phyloP scores from a whole-genome alignment of 1,140 invertebrate genomes.

The Stenopsyche tienmushanensis region DNA sequence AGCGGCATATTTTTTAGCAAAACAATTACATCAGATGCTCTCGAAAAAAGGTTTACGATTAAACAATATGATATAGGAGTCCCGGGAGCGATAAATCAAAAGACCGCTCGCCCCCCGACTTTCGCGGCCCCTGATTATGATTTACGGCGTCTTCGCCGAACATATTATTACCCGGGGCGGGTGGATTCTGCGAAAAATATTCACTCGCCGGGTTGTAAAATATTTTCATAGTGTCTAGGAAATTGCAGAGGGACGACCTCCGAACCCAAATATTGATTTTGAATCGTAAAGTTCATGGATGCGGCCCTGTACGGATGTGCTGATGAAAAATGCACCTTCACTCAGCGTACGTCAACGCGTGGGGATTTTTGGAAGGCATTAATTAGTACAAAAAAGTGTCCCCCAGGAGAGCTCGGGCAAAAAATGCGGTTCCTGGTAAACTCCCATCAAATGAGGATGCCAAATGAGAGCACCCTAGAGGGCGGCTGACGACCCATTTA shows the following conservation, averaged over 20 bases:
- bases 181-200: neutral
- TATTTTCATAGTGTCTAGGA: no score
- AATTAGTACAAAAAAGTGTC: constrained; percentile 17
- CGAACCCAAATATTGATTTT: neutral
- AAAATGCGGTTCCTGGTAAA: neutral
- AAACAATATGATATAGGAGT: no score
- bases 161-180: constrained; percentile 24
- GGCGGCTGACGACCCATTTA: constrained; percentile 16
- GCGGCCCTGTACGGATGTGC: neutral
- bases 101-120: constrained; percentile 12
- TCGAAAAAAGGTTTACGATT: no score
- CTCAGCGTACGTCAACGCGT: neutral
- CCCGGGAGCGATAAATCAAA: constrained; percentile 26
- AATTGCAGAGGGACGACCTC: neutral
- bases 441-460: constrained; percentile 1
- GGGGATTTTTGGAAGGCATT: neutral
- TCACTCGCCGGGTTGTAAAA: no score
- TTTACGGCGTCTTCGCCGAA: constrained; percentile 30
- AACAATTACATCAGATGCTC: no score
- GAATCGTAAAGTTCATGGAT: neutral
- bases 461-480: neutral
- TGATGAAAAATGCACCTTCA: neutral
- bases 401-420: neutral
- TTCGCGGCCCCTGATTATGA: constrained; percentile 34
- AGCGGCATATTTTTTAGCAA: no score